These are phyloP conservation scores for Fratercula arctica DNA, from an alignment of 2,797 vertebrate genomes.

Conservation along the genomic window DNA sequence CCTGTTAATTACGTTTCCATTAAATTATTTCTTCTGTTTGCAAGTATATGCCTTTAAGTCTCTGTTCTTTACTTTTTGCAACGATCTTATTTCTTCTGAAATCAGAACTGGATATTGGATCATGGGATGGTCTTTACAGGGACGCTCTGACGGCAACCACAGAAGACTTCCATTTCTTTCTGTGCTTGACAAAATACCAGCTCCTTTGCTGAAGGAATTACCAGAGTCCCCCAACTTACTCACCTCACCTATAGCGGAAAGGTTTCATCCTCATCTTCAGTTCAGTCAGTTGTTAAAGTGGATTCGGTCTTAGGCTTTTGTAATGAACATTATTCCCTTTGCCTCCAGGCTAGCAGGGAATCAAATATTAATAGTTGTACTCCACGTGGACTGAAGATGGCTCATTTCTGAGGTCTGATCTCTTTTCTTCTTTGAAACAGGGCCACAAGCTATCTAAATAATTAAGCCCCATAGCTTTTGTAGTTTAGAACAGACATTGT, in stretches of 20 bases:
- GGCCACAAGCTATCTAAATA: slow-evolving; percentile 56
- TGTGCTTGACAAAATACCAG: background rate
- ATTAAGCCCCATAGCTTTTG: slow-evolving; percentile 56
- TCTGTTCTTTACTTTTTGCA: background rate
- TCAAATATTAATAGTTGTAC: slow-evolving; percentile 65
- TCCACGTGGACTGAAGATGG: slow-evolving; percentile 6
- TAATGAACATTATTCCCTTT: slow-evolving; percentile 55
- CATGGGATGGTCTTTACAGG: background rate
- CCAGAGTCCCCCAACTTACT: background rate
- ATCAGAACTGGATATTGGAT: background rate
- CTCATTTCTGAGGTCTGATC: slow-evolving; percentile 40
- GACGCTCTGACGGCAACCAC: background rate
- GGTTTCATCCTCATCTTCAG: background rate
- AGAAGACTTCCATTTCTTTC: background rate
- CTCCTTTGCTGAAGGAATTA: background rate
- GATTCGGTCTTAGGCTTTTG: slow-evolving; percentile 13
- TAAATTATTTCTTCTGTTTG: background rate
- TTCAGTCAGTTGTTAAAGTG: background rate
- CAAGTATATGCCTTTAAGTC: background rate
- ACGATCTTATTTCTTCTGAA: accelerated
- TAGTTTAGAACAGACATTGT: slow-evolving; percentile 33
- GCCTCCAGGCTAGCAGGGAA: slow-evolving; percentile 52
- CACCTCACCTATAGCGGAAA: background rate
- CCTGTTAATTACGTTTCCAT: background rate
- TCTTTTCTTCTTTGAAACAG: slow-evolving; percentile 44